Evolutionary conservation across 2,113 vertebrate species (phyloP).

Genomic region (Mixornis gularis): DNA sequence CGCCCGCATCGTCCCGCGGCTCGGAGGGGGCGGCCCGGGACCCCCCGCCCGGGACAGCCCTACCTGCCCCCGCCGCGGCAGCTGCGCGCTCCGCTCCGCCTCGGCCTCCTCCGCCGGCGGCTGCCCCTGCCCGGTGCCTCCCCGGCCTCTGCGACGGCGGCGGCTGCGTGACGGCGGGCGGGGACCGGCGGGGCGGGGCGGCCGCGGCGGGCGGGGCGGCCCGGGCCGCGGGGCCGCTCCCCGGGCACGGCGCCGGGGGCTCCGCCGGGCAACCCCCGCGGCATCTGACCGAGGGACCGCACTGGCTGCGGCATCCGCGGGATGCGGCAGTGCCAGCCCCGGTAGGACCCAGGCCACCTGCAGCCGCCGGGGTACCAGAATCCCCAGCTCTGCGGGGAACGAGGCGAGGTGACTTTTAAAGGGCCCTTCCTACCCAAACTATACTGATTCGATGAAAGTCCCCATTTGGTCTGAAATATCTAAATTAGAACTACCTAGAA

Average conservation of each 20-base stretch:
- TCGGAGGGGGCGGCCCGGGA: not conserved
- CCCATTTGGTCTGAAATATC: rapidly evolving
- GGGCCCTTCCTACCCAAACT: not conserved
- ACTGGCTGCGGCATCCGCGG: not conserved
- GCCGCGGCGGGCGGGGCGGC: too few relatives aligned
- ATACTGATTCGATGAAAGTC: not conserved
- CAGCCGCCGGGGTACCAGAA: too few relatives aligned
- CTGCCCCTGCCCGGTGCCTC: too few relatives aligned
- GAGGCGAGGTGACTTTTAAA: not conserved
- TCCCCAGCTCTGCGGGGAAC: not conserved
- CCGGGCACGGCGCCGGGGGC: not conserved
- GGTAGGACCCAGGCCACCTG: rapidly evolving
- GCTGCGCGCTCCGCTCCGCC: too few relatives aligned
- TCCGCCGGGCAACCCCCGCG: not conserved
- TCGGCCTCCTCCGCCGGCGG: too few relatives aligned
- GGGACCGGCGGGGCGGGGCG: too few relatives aligned
- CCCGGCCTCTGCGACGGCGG: too few relatives aligned
- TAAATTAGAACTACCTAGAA: not conserved
- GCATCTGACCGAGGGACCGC: rapidly evolving
- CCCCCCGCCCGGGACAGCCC: not conserved
- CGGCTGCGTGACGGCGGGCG: too few relatives aligned
- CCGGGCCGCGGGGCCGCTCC: not conserved
- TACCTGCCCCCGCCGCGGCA: too few relatives aligned
- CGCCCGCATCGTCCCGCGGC: not conserved
- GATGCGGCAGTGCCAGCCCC: rapidly evolving